These are phyloP conservation scores for Hipposideros armiger DNA, from an alignment of 2,113 vertebrate species.

Conservation along the genomic window DNA sequence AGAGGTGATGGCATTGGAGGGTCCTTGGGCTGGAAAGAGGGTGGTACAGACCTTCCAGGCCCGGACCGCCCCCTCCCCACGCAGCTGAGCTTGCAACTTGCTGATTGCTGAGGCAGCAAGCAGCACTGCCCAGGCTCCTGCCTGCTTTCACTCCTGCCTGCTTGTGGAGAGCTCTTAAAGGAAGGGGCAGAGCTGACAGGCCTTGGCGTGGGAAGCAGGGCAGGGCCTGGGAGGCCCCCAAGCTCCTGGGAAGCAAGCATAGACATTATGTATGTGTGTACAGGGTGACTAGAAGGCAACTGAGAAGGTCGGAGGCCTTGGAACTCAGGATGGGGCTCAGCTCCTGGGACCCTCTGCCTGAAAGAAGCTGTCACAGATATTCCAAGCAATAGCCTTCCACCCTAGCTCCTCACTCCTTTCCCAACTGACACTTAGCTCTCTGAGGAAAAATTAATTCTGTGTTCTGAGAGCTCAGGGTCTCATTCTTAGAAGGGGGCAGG, in stretches of 20 bases:
- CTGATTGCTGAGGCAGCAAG: conserved; percentile 69
- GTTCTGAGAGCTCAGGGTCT: background rate
- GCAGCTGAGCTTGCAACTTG: conserved; percentile 67
- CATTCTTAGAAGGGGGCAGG: background rate
- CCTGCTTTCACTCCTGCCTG: background rate
- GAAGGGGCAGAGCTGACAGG: background rate
- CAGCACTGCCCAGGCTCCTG: background rate
- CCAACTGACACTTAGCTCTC: background rate
- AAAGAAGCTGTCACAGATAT: background rate
- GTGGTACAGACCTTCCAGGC: background rate
- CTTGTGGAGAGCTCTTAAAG: background rate
- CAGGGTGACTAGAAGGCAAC: background rate
- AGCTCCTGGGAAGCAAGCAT: background rate
- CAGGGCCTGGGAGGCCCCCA: background rate
- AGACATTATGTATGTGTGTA: background rate
- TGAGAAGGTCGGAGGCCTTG: background rate
- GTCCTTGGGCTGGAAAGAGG: background rate
- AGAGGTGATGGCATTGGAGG: conserved; percentile 32
- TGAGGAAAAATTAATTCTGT: background rate
- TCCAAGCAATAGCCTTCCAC: background rate
- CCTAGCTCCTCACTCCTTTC: background rate
- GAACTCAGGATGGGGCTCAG: background rate
- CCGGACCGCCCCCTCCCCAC: background rate
- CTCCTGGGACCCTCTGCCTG: background rate
- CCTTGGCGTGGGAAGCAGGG: background rate